Base-by-base conservation (phyloP, 2,797 vertebrate genomes). In the Eutrigla gurnardus region DNA sequence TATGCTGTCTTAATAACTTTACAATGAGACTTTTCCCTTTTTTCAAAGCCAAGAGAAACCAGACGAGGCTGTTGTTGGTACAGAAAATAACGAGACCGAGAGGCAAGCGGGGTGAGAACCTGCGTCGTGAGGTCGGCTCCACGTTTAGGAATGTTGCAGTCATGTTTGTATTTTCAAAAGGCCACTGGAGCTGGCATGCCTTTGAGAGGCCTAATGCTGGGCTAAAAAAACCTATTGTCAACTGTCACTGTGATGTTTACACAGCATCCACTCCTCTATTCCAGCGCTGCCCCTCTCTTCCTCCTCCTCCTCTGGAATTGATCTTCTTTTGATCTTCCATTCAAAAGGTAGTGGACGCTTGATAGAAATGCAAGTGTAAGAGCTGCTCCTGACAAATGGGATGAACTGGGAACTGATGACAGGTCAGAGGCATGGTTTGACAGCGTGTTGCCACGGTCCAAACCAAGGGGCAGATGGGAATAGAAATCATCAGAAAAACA, bases 261-360 rank as follows among this genome's bases (percentile, higher is more conserved):
- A 95, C 91, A 96, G 95, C 92, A 91, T 93, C 93, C 93, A 91
- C 94, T 96, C 94, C 93, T 95, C 94, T 93, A 91, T 94, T 84
- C 84, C 75, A 83, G 70, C 73, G 69, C 75, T 32, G 66, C 83
- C 86, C 89, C 93, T 65, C 58, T 73, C 74, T 52, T 18, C 53
- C 70, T 70, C 54, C 73, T 74, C 58, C 70, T 62, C 62, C 91
- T 94, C 89, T 95, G 95, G 95, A 96, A 96, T 96, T 94, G 93
- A 94, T 96, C 95, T 94, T 93, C 95, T 95, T 97, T 96, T 98
- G 95, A 98, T 98, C 95, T 96, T 89, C 93, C 94, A 96, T 96
- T 96, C 95, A 96, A 96, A 65, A 97, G 94, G 94, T 95, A 95
- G 92, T 89, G 94, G 94, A 76, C 53, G 93, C 94, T 93, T 96